Evolutionary conservation across 2,888 invertebrate genomes (phyloP), one percentile per base, ranked within the genome.

Genomic region (Gymnosoma rotundatum): DNA sequence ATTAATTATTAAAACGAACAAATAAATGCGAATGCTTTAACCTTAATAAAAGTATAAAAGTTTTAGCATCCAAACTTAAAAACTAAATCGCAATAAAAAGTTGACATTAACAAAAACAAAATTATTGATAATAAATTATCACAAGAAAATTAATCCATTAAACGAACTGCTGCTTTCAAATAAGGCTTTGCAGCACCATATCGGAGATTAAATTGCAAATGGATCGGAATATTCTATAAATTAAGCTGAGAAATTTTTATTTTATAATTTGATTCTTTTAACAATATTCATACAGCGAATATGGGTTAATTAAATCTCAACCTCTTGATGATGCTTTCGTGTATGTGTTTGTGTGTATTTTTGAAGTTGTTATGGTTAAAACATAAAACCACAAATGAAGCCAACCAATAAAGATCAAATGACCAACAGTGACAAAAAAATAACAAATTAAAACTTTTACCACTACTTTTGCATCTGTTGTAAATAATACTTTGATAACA

Each of bases 401-500:
- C 42, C 83, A 79, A 80, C 20, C 79, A 79, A 76, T 72, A 69
- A 73, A 42, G 75, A 83, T 79, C 81, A 64, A 52, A 76, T 75
- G 56, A 58, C 75, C 12, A 20, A 48, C 42, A 64, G 10, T 42
- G 0, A 1, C 21, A 45, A 14, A 20, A 72, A 72, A 50, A 60
- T 16, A n/a, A 6, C 32, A 32, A 32, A 32, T n/a, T 8, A 54
- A 70, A 72, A 48, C 38, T 42, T 60, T 54, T 58, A 58, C 75
- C 16, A 63, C 69, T 54, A 63, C 73, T 63, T 63, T 50, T 54
- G 48, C 58, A 84, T 78, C 76, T 78, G 84, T 81, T 78, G 84
- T 81, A 84, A 84, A 81, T 84, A 84, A 84, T 81, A 84, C 78
- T 54, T 45, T 36, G 81, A 80, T 78, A 69, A 78, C 12, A 76